A percentile compares a stretch with the other conserved stretches of the same genome.
Conservation (phyloP, 1,140 invertebrate species). For the Homarus americanus region DNA sequence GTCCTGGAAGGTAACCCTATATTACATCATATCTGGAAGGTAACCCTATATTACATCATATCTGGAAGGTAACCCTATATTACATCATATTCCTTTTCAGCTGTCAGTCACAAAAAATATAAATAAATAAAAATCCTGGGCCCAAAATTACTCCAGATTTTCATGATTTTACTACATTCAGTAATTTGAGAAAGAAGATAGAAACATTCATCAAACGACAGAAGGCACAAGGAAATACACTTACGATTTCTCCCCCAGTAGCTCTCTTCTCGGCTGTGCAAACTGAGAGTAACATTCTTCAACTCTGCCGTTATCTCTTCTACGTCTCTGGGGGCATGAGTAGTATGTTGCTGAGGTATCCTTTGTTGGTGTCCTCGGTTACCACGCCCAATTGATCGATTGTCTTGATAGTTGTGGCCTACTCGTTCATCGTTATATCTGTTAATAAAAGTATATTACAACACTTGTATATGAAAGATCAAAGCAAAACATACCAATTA, state of each 20-base stretch:
- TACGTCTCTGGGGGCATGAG: slow-evolving; percentile 36
- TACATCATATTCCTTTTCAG: too few species aligned
- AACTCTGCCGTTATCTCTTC: slow-evolving; percentile 54
- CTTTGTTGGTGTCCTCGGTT: slow-evolving; percentile 13
- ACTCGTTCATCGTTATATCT: slow-evolving; percentile 44
- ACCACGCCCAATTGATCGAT: slow-evolving; percentile 33
- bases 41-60: too few species aligned
- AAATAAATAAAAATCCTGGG: too few species aligned
- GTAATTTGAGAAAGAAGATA: too few species aligned
- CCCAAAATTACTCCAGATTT: too few species aligned
- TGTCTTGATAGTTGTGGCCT: slow-evolving; percentile 33
- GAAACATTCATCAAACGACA: too few species aligned
- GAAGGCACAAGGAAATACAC: slow-evolving; percentile 2
- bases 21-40: too few species aligned
- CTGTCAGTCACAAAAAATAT: too few species aligned
- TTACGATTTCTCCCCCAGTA: slow-evolving; percentile 53
- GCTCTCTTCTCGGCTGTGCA: slow-evolving; percentile 50
- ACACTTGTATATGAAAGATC: not conserved
- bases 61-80: too few species aligned
- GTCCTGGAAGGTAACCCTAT: too few species aligned
- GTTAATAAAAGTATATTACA: not conserved
- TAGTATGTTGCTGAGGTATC: slow-evolving; percentile 20
- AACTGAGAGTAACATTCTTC: slow-evolving; percentile 53
- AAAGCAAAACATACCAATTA: too few species aligned
- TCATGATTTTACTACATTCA: too few species aligned